Base-by-base conservation (phyloP, 2,797 vertebrate species). In the Hippopotamyrus pictus region DNA sequence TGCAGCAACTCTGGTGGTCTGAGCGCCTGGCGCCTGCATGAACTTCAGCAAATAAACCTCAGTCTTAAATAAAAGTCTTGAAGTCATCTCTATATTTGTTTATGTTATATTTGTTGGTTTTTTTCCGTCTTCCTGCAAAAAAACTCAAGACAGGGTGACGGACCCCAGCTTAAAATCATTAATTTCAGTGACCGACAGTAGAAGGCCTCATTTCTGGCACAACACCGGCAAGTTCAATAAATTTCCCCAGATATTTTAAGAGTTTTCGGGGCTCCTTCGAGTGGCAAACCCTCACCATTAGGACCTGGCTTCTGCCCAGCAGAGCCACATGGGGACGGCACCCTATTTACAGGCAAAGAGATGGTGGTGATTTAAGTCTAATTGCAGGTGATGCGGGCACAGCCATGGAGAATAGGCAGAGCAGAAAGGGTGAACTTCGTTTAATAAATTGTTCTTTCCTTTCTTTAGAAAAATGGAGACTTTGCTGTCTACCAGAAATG, bases 261-360 rank as follows among this genome's bases (percentile, higher is more conserved):
- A 51, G 25, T 89, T 69, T 85, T 59, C 22, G 44, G 50, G 41
- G 25, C 22, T 46, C 19, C 88, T 53, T 48, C 5, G 89, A 17
- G 48, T 85, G 25, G 87, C 69, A 12, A 85, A 33, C 37, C 25
- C 11, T 29, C 50, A 12, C 22, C 48, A 88, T 59, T 90, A n/a
- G 82, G 22, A 17, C 69, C 89, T 93, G 93, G 93, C 91, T 89
- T 87, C 53, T 90, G 82, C 92, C 91, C 91, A 93, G 90, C 89
- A 89, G 90, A 93, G 92, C 92, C 92, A 90, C 92, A 48, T 89
- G 89, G 90, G 92, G 91, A 93, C 93, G 93, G 93, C 92, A 92
- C 92, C 92, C 19, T 19, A 29, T 4, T 17, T 86, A 44, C 7
- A 54, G 22, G 48, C 51, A 12, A 5, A 33, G 50, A 37, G 50